Evolutionary conservation across 2,113 vertebrate species (phyloP).

Genomic region (Paratilapia polleni): DNA sequence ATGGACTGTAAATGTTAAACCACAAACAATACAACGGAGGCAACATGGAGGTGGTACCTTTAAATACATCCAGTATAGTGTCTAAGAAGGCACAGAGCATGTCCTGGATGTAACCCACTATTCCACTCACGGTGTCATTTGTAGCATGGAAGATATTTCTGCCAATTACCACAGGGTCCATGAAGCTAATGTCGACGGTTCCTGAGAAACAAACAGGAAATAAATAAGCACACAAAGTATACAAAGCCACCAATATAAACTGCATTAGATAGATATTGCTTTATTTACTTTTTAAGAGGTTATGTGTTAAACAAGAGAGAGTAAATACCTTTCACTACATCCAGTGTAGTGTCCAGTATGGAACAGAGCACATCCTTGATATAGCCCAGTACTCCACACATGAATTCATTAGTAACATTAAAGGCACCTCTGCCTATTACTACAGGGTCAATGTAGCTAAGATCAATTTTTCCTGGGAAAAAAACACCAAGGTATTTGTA

Average conservation of each 20-base stretch:
- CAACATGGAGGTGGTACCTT: constrained; percentile 48
- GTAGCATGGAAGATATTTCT: constrained; percentile 42
- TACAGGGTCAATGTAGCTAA: constrained; percentile 68
- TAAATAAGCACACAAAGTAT: background rate
- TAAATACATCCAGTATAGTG: constrained; percentile 39
- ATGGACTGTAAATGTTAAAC: background rate
- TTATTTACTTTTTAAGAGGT: background rate
- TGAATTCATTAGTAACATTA: constrained; percentile 40
- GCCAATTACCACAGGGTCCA: constrained; percentile 66
- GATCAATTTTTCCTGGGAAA: constrained; percentile 61
- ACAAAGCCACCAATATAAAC: background rate
- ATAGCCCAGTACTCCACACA: constrained; percentile 35
- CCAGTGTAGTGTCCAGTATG: constrained; percentile 57
- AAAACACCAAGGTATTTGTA: background rate
- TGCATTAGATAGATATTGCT: background rate
- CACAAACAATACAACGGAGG: background rate
- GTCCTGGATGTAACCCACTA: constrained; percentile 40
- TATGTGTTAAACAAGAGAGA: background rate
- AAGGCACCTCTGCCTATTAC: constrained; percentile 58
- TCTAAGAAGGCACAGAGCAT: constrained; percentile 50
- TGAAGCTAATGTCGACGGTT: constrained; percentile 53
- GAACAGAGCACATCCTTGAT: constrained; percentile 57
- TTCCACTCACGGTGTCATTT: constrained; percentile 48
- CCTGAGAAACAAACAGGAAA: constrained; percentile 37
- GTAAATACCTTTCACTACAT: constrained; percentile 60